Evolutionary conservation across 2,888 invertebrate species (phyloP), one percentile per base, ranked within the genome.

Genomic region (Ennomos quercinarius): DNA sequence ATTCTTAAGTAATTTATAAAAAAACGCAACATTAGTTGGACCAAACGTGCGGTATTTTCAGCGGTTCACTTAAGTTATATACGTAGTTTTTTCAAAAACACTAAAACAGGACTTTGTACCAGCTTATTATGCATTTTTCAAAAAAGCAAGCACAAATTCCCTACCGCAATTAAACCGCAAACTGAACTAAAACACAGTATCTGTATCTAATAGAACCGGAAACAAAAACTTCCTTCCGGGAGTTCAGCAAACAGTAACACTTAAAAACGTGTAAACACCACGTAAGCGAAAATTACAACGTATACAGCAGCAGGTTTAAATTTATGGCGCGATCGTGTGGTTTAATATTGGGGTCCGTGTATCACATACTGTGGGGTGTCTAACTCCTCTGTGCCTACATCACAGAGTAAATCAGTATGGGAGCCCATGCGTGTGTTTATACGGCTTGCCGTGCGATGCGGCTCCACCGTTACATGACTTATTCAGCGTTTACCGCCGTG

Each of bases 341-440:
- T 87, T 89, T 89, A 89, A 89, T 89, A 88, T 87, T 87, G 83
- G 84, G 87, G 84, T 81, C 83, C 82, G 80, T 85, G 85, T 87
- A 87, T 87, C 86, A 85, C 87, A 86, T 84, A 80, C 81, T 80
- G 80, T 68, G 81, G 80, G 81, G 80, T 76, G 80, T 77, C 80
- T 80, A 78, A 78, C 80, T 77, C 79, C 78, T 64, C 77, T 76
- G 76, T 76, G 74, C 70, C 72, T 80, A 75, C 47, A 48, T 35
- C 12, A 41, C 12, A 9, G 38, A 12, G 4, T 5, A 8, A 9
- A 35, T 1, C 49, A 59, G 59, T 54, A 50, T 34, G 52, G 1
- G 8, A 27, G 6, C 27, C 0, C 27, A 27, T 27, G 27, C 27
- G 27, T 6, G 27, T 6, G 27, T 6, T 27, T 27, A 27, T 27